Evolutionary conservation across 2,797 vertebrate genomes (phyloP).

Genomic region (Melanotaenia boesemani): DNA sequence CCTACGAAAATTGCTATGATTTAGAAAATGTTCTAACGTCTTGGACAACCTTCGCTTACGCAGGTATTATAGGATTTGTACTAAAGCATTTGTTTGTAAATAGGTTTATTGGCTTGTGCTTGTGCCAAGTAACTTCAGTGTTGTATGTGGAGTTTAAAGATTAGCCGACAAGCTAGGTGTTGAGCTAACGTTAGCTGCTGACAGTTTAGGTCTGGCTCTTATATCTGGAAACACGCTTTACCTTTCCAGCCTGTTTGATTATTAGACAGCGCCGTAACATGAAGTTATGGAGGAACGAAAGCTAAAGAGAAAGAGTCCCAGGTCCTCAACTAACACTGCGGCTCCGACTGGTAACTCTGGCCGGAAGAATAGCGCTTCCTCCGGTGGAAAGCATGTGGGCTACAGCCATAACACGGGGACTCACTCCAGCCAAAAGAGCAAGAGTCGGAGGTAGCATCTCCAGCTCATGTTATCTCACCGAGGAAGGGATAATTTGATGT

Average conservation of each 20-base stretch:
- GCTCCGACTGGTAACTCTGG: constrained; percentile 76
- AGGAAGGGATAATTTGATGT: no score
- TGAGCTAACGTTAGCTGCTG: constrained; percentile 29
- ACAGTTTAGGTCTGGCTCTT: background rate
- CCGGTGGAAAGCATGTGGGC: constrained; percentile 84
- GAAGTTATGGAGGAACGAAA: constrained; percentile 93
- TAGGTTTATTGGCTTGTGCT: background rate
- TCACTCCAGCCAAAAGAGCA: constrained; percentile 87
- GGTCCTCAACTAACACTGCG: constrained; percentile 85
- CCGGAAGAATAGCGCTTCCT: constrained; percentile 85
- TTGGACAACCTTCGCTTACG: background rate
- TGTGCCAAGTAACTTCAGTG: background rate
- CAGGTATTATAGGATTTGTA: accelerated
- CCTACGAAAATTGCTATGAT: background rate
- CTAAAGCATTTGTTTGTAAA: background rate
- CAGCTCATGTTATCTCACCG: background rate
- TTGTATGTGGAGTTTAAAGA: background rate
- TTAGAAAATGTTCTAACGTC: background rate
- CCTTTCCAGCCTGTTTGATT: background rate
- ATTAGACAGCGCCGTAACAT: constrained; percentile 48
- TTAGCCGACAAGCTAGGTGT: constrained; percentile 26
- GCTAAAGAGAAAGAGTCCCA: constrained; percentile 91
- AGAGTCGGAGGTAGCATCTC: constrained; percentile 85
- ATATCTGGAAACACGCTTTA: background rate
- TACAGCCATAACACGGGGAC: constrained; percentile 84